Evolutionary conservation across 2,797 vertebrate species (phyloP), one percentile per base, ranked within the genome.

Genomic region (Neosalanx taihuensis): DNA sequence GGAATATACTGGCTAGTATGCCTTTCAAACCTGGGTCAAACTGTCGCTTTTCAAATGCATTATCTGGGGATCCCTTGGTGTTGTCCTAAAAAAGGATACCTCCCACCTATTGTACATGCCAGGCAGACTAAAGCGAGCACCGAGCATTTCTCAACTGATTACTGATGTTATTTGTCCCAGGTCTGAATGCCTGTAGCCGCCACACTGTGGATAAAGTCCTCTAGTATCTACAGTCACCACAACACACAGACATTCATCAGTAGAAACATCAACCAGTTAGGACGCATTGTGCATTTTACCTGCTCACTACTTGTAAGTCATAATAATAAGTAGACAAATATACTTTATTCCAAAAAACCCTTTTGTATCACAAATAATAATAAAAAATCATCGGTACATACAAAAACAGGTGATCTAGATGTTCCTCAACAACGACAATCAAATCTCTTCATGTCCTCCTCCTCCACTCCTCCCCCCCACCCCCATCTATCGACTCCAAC

Each of bases 341-440:
- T 71, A 75, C 29, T 64, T 75, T 72, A 70, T 76, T 76, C 73
- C 76, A 72, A 81, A 86, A 80, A 76, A n/a, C 6, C 49, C 72
- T 15, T 75, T 79, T 83, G 80, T 80, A 78, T 84, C 80, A 86
- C 78, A 87, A 86, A 86, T 76, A 85, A 79, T 83, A 77, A 85
- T 83, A 87, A 77, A 78, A 78, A 71, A 83, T 82, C 79, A 75
- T 37, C n/a, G 60, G 83, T 92, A 87, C 88, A 91, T 94, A 96
- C 82, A 96, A 96, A 96, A 95, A 88, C 86, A 85, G 71, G 68
- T 90, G 84, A 90, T 86, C 82, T 84, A 76, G 82, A 90, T 87
- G 81, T 89, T 86, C 86, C 68, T 74, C 66, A 67, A 82, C 82
- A 78, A 78, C 75, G 72, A 88, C 31, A 46, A 70, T 78, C 60